Evolutionary conservation across 2,888 invertebrate species (phyloP).

Genomic region (Punctoribates punctum): DNA sequence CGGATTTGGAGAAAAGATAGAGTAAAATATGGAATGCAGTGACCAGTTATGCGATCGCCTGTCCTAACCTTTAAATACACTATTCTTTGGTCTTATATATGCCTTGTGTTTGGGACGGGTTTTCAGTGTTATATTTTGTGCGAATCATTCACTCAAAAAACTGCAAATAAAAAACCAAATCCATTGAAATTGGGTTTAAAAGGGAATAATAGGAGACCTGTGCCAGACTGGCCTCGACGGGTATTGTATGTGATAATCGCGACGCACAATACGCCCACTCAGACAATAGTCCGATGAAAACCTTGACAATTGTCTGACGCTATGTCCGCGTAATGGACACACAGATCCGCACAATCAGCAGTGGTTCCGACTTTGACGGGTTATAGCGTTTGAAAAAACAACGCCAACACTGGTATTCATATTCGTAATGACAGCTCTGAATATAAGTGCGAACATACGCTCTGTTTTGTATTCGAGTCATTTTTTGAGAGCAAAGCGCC

Average conservation of each 20-base stretch:
- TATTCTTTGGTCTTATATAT: background rate
- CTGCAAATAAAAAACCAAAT: constrained; percentile 6
- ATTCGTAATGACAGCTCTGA: background rate
- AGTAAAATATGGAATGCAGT: constrained; percentile 16
- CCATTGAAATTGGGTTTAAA: constrained; percentile 31
- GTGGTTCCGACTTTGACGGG: background rate
- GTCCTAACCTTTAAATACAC: background rate
- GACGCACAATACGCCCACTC: constrained; percentile 27
- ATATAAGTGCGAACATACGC: background rate
- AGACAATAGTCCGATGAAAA: background rate
- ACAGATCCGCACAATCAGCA: background rate
- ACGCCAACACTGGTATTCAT: background rate
- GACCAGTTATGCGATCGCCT: constrained; percentile 24
- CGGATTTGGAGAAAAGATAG: constrained; percentile 11
- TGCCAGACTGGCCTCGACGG: constrained; percentile 6
- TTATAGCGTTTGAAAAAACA: background rate
- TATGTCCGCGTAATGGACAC: constrained; percentile 1
- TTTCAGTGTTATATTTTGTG: constrained; percentile 8
- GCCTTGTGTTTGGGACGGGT: background rate
- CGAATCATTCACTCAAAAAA: constrained; percentile 26
- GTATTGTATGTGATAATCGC: constrained; percentile 26
- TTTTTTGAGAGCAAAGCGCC: background rate
- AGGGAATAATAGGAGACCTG: constrained; percentile 13
- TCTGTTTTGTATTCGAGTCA: constrained; percentile 8
- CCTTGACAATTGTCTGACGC: constrained; percentile 4